Evolutionary conservation across 2,888 invertebrate genomes (phyloP).

Genomic region (Volucella zonaria): DNA sequence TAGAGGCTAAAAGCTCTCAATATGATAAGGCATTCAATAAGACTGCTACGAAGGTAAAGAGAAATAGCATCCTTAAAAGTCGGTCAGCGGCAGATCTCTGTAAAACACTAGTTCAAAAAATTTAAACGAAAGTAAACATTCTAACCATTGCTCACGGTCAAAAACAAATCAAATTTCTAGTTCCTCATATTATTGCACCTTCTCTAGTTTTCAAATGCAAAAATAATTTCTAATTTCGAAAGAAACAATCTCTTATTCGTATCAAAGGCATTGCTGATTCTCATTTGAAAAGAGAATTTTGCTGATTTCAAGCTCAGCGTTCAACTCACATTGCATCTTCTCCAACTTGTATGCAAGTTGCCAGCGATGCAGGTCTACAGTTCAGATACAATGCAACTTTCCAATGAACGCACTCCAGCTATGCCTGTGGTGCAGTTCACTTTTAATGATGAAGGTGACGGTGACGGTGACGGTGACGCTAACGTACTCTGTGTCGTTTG

Average conservation of each 20-base stretch:
- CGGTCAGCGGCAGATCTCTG: too few relatives aligned
- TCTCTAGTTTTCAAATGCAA: not conserved
- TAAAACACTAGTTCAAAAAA: too few relatives aligned
- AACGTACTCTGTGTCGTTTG: slow-evolving; percentile 57
- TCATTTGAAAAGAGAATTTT: slow-evolving; percentile 50
- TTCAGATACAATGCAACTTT: slow-evolving; percentile 43
- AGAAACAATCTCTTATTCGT: not conserved
- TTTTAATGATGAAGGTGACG: slow-evolving; percentile 74
- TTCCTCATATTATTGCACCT: too few relatives aligned
- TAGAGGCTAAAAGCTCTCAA: too few relatives aligned
- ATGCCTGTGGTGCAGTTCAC: slow-evolving; percentile 66
- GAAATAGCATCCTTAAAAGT: too few relatives aligned
- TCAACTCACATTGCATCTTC: slow-evolving; percentile 64
- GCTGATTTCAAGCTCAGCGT: slow-evolving; percentile 48
- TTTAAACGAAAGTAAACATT: too few relatives aligned
- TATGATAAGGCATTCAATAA: too few relatives aligned
- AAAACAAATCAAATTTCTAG: too few relatives aligned
- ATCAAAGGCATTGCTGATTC: not conserved
- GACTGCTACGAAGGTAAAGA: too few relatives aligned
- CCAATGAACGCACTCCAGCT: slow-evolving; percentile 33
- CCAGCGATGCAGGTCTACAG: slow-evolving; percentile 49
- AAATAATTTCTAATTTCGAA: not conserved
- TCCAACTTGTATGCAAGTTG: slow-evolving; percentile 68
- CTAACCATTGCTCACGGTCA: too few relatives aligned
- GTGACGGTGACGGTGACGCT: slow-evolving; percentile 63